Conservation (phyloP, 2,797 vertebrate genomes). For the Cetoscarus ocellatus region DNA sequence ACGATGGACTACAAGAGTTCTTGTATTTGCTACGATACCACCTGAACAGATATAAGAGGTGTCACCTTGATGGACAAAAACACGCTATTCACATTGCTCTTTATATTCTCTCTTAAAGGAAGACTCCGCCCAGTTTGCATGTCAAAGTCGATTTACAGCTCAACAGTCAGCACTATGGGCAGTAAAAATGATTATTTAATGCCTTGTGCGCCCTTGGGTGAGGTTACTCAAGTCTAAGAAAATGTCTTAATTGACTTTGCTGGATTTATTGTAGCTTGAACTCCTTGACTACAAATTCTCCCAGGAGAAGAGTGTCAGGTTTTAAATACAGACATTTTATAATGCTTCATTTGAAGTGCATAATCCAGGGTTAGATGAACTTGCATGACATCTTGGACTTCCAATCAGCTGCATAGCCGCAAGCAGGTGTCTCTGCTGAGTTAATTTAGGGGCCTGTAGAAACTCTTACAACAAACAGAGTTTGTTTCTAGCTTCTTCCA, state of each 20-base stretch:
- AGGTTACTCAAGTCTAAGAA: background rate
- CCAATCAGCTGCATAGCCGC: background rate
- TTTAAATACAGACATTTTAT: background rate
- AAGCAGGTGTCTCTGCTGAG: background rate
- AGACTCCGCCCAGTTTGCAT: background rate
- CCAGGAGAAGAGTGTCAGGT: background rate
- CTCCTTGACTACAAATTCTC: background rate
- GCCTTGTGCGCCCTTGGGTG: background rate
- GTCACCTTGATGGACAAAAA: background rate
- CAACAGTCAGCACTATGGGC: background rate
- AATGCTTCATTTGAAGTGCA: conserved; percentile 9
- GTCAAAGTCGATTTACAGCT: conserved; percentile 6
- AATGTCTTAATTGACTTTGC: background rate
- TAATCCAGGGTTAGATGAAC: background rate
- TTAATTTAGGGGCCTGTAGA: background rate
- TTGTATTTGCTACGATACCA: background rate
- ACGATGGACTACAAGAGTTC: background rate
- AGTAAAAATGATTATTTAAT: background rate
- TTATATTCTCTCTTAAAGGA: background rate
- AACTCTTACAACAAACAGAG: conserved; percentile 3
- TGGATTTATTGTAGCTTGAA: background rate
- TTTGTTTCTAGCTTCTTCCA: background rate
- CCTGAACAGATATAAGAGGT: background rate
- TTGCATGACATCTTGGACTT: background rate
- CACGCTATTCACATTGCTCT: background rate